phyloP scores from a whole-genome alignment of 1,140 invertebrate genomes.

The Papilio polyxenes region DNA sequence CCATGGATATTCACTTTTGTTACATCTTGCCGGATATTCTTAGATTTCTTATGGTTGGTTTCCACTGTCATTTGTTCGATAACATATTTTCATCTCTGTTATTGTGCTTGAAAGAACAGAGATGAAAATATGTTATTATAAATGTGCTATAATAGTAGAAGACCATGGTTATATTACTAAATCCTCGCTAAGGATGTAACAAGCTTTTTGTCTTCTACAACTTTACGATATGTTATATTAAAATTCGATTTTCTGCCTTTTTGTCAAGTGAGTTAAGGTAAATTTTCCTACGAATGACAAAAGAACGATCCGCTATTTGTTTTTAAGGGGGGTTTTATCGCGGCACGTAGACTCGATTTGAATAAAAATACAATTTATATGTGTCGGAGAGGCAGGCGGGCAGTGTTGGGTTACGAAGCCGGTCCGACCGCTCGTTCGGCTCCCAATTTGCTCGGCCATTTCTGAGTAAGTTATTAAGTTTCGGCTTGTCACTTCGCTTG shows the following conservation, averaged over 20 bases:
- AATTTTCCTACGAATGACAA: constrained; percentile 49
- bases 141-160: background rate
- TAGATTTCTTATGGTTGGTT: constrained; percentile 44
- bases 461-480: constrained; percentile 81
- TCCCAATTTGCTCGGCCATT: constrained; percentile 79
- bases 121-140: background rate
- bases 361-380: constrained; percentile 81
- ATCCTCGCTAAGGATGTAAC: constrained; percentile 60
- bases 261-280: constrained; percentile 53
- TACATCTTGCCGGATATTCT: too few species aligned
- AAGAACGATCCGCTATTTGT: constrained; percentile 71
- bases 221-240: constrained; percentile 39
- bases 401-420: constrained; percentile 75
- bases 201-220: constrained; percentile 59
- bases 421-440: constrained; percentile 63
- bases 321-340: constrained; percentile 75
- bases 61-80: background rate
- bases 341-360: constrained; percentile 76
- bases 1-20: constrained; percentile 24
- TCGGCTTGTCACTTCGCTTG: constrained; percentile 77
- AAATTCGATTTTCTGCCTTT: constrained; percentile 50
- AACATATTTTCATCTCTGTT: background rate
- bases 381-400: constrained; percentile 71
- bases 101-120: background rate
- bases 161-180: constrained; percentile 58